Conservation (phyloP, 2,113 vertebrate genomes). For the Pelvicachromis taeniatus region DNA sequence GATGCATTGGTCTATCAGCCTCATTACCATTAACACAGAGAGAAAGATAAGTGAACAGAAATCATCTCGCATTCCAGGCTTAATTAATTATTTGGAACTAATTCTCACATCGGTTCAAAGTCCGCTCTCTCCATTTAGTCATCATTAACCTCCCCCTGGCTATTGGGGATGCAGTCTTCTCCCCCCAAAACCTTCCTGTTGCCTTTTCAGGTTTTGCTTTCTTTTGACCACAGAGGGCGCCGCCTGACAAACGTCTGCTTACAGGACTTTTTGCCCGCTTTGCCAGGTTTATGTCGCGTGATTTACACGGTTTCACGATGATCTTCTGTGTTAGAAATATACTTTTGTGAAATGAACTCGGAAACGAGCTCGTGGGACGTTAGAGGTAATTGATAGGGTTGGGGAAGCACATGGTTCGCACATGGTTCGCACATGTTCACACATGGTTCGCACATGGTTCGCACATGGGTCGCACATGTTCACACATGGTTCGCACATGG, state of each 20-base stretch:
- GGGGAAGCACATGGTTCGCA: not conserved
- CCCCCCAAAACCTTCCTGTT: not conserved
- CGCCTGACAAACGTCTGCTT: not conserved
- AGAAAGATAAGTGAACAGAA: not conserved
- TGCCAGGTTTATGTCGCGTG: not conserved
- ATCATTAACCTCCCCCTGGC: not conserved
- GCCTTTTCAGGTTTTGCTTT: not conserved
- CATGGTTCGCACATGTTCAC: no score
- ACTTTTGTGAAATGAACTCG: not conserved
- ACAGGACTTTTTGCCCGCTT: not conserved
- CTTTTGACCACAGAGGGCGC: not conserved
- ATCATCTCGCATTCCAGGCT: not conserved
- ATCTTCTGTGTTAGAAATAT: not conserved
- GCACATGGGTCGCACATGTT: no score
- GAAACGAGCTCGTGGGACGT: rapidly evolving
- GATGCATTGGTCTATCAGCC: not conserved
- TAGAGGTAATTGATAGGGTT: not conserved
- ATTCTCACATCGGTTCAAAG: slow-evolving; percentile 12
- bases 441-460: no score
- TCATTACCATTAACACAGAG: not conserved
- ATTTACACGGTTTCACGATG: not conserved
- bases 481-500: no score
- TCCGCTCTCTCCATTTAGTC: not conserved
- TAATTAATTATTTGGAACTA: slow-evolving; percentile 21
- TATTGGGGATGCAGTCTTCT: not conserved